Percentiles rank a stretch among this genome's conserved stretches.
phyloP scores from a whole-genome alignment of 2,113 vertebrate genomes.

The Ochotona curzoniae region DNA sequence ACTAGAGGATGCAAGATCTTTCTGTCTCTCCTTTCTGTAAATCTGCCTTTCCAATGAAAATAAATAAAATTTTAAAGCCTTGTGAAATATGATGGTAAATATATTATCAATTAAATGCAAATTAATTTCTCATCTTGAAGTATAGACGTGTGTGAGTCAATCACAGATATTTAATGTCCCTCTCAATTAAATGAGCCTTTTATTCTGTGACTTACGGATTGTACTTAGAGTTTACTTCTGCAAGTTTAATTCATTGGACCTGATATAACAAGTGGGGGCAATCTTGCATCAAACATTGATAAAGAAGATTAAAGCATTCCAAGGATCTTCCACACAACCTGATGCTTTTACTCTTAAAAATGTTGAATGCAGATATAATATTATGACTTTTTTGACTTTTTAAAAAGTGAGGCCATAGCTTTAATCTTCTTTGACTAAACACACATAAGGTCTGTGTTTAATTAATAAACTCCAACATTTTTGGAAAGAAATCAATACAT shows the following conservation, averaged over 20 bases:
- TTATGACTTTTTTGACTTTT: not conserved
- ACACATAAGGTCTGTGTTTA: not conserved
- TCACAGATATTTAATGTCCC: not conserved
- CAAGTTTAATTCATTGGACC: conserved; percentile 12
- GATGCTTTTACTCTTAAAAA: conserved; percentile 18
- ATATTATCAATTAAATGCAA: not conserved
- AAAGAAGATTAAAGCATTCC: not conserved
- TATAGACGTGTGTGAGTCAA: not conserved
- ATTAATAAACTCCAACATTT: not conserved
- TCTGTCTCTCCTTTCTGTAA: no score
- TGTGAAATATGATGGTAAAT: not conserved
- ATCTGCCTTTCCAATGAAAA: no score
- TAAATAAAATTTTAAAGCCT: no score
- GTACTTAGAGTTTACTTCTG: conserved; percentile 24
- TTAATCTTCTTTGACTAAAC: not conserved
- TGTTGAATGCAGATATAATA: not conserved
- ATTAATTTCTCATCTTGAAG: not conserved
- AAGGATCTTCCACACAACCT: not conserved
- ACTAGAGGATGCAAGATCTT: no score
- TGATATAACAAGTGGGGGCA: not conserved
- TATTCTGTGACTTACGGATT: conserved; percentile 33
- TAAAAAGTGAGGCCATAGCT: not conserved
- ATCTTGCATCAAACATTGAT: not conserved
- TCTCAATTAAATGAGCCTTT: not conserved
- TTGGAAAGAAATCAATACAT: not conserved